A percentile compares a stretch with the other conserved stretches of the same genome.
These are phyloP conservation scores for Botia kubotai DNA, from an alignment of 2,797 vertebrate genomes.

Conservation along the genomic window DNA sequence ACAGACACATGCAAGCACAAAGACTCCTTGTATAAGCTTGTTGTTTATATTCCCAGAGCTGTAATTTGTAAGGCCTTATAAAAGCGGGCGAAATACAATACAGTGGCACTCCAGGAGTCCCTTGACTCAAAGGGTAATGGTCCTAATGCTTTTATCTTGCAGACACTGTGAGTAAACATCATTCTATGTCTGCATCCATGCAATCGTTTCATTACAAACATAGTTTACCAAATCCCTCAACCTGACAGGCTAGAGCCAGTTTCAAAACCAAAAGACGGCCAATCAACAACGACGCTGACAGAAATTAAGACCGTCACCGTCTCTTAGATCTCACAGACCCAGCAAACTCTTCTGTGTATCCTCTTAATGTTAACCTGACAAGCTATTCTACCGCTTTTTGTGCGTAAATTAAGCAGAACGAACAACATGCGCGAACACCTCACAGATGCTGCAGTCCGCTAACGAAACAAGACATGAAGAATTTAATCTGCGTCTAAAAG, in stretches of 20 bases:
- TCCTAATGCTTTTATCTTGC: slow-evolving; percentile 67
- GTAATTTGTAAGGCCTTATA: slow-evolving; percentile 67
- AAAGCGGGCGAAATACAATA: slow-evolving; percentile 63
- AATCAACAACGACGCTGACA: slow-evolving; percentile 8
- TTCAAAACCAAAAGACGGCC: slow-evolving; percentile 42
- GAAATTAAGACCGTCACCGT: slow-evolving; percentile 3
- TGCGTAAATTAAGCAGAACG: background rate
- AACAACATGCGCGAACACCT: background rate
- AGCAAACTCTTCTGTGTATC: background rate
- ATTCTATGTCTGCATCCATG: slow-evolving; percentile 57
- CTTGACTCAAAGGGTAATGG: slow-evolving; percentile 62
- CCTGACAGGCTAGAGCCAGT: slow-evolving; percentile 52
- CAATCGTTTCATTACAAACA: slow-evolving; percentile 65
- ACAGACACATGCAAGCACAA: slow-evolving; percentile 60
- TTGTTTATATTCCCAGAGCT: slow-evolving; percentile 67
- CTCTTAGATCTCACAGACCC: background rate
- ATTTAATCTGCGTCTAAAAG: background rate
- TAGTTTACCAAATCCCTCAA: slow-evolving; percentile 64
- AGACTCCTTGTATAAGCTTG: slow-evolving; percentile 61
- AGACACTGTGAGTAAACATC: slow-evolving; percentile 65
- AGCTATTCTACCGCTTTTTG: background rate
- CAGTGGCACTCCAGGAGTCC: slow-evolving; percentile 61
- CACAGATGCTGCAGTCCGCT: background rate
- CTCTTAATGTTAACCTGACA: too few species aligned
- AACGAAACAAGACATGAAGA: background rate